phyloP scores from a whole-genome alignment of 53 echinoderm and acorn worm species.

The Holothuria scabra region DNA sequence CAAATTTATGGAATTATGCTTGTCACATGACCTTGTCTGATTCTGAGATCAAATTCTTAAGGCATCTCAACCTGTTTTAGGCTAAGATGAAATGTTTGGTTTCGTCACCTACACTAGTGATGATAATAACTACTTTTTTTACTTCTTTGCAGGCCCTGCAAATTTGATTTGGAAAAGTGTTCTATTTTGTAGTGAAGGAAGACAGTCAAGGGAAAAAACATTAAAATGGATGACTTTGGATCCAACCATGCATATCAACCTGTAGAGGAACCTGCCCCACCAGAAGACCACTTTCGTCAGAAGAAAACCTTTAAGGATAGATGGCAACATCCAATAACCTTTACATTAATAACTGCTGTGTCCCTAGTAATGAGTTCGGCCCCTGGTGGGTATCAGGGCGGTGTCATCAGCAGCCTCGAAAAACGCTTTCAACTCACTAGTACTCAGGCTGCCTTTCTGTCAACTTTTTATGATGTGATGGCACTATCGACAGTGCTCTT shows the following conservation, averaged over 20 bases:
- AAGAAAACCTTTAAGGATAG: slow-evolving; percentile 19
- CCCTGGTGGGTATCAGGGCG: slow-evolving; percentile 18
- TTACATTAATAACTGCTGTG: neutral
- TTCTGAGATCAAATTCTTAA: too few relatives aligned
- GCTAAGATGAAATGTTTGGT: too few relatives aligned
- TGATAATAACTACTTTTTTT: too few relatives aligned
- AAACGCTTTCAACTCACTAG: slow-evolving; percentile 33
- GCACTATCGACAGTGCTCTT: slow-evolving; percentile 21
- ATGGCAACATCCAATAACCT: slow-evolving; percentile 12
- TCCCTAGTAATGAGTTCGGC: slow-evolving; percentile 22
- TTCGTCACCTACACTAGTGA: too few relatives aligned
- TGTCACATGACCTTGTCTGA: too few relatives aligned
- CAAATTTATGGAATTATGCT: too few relatives aligned
- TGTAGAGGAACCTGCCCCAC: slow-evolving; percentile 16
- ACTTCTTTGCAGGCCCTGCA: too few relatives aligned
- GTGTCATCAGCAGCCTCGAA: slow-evolving; percentile 19
- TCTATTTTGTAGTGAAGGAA: too few relatives aligned
- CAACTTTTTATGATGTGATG: slow-evolving; percentile 36
- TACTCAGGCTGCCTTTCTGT: neutral
- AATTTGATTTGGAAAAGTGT: too few relatives aligned
- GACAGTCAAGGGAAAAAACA: neutral
- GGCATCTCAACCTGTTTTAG: too few relatives aligned
- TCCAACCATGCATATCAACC: slow-evolving; percentile 19
- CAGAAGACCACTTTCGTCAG: neutral
- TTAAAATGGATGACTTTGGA: slow-evolving; percentile 7